Evolutionary conservation across 30 jellyfish, hydroid and myxozoan genomes (phyloP).

Genomic region (Aurelia sp.): DNA sequence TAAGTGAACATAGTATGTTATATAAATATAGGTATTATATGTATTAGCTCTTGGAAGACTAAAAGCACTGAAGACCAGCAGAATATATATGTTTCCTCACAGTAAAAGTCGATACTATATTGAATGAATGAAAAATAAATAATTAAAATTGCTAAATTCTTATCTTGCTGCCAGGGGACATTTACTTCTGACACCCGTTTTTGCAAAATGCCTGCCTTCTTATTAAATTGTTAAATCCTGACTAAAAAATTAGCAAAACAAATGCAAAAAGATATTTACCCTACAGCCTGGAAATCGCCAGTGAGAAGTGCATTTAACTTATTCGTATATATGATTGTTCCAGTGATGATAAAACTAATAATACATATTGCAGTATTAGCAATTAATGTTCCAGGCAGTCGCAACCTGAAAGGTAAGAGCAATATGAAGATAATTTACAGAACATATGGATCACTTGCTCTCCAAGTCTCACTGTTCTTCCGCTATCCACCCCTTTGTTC

Average conservation of each 20-base stretch:
- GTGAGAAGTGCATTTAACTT: slow-evolving; percentile 65
- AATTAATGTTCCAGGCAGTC: slow-evolving; percentile 53
- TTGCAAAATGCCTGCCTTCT: background rate
- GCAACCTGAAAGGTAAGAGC: slow-evolving; percentile 27
- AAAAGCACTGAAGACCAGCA: too few species aligned
- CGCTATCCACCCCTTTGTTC: too few species aligned
- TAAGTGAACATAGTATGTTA: too few species aligned
- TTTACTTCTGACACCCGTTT: background rate
- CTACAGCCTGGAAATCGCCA: slow-evolving; percentile 61
- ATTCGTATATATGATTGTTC: slow-evolving; percentile 34
- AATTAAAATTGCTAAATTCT: too few species aligned
- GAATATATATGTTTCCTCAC: too few species aligned
- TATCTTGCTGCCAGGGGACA: too few species aligned
- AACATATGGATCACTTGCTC: background rate
- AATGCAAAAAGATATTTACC: background rate
- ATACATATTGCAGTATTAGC: slow-evolving; percentile 39
- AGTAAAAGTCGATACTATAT: too few species aligned
- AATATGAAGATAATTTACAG: background rate
- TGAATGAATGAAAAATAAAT: too few species aligned
- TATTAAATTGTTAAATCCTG: background rate
- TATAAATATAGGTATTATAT: too few species aligned
- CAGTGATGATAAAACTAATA: slow-evolving; percentile 57
- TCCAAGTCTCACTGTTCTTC: background rate
- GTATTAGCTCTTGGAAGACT: too few species aligned
- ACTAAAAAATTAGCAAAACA: background rate